Base-by-base conservation (phyloP, 2,797 vertebrate species). In the Geotrypetes seraphini region DNA sequence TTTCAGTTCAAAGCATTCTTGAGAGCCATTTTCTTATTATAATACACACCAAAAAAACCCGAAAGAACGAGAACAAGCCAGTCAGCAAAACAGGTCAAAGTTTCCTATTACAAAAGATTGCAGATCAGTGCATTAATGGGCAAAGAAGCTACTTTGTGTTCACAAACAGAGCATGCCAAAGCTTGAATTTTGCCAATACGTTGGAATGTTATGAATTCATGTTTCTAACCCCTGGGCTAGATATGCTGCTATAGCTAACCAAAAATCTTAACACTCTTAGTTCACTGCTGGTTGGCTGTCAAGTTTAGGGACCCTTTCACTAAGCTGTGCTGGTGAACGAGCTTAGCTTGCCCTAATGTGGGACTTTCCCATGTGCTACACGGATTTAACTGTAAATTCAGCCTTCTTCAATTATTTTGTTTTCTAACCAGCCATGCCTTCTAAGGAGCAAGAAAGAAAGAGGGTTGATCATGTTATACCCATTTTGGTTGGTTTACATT, bases 141-240 rank as follows among this genome's bases (percentile, higher is more conserved):
- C 39, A 62, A 65, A 46, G 23, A 36, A 44, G 52, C 37, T 40
- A 48, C 50, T 57, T 35, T 31, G 32, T 26, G 39, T 53, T 55
- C 16, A 29, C 40, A 40, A 26, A 30, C 50, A 43, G 29, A 53
- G 43, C 54, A 43, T 34, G 67, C 59, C 47, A 36, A 52, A 62
- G 65, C 60, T 60, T 62, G 62, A 58, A 45, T 26, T 13, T 39
- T 19, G 44, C 7, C 28, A 28, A 36, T 22, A 7, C 19, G 50
- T 53, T 65, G 65, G 57, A 53, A 49, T 42, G 43, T 33, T n/a
- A 25, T 39, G 38, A 44, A 28, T 9, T 42, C 14, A 23, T 46
- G 28, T 12, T 53, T 63, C 55, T 58, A 57, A 57, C 54, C 60
- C 37, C 47, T 45, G 47, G 57, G 60, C 60, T 66, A 60, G 45